phyloP scores from a whole-genome alignment of 2,797 vertebrate species.

The Tapera naevia region DNA sequence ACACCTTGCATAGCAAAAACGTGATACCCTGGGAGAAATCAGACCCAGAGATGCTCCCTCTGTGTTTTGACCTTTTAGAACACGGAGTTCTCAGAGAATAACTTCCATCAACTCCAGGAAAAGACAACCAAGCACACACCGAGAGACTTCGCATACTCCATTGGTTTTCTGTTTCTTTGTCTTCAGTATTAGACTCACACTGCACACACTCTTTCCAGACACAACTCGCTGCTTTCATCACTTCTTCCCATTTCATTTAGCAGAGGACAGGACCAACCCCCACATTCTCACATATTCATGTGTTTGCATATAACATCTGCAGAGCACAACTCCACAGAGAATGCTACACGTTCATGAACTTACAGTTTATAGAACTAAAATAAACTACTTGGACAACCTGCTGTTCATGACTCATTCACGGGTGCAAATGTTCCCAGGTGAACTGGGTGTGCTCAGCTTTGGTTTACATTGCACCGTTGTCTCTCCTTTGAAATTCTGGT shows the following conservation, averaged over 20 bases:
- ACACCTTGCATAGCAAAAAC: background rate
- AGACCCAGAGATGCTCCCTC: background rate
- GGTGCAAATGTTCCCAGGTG: background rate
- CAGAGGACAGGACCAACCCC: background rate
- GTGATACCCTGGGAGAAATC: background rate
- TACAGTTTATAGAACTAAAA: background rate
- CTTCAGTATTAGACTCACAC: background rate
- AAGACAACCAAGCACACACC: background rate
- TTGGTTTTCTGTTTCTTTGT: background rate
- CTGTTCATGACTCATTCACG: slow-evolving; percentile 1
- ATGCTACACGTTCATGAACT: background rate
- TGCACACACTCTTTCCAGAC: background rate
- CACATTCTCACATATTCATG: background rate
- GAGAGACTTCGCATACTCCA: background rate
- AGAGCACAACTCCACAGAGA: background rate
- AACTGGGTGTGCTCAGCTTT: slow-evolving; percentile 45
- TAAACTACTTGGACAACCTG: slow-evolving; percentile 15
- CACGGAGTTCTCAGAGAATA: background rate
- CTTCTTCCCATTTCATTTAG: background rate
- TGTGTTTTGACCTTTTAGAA: background rate
- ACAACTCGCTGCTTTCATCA: background rate
- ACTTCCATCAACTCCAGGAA: background rate
- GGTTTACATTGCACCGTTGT: slow-evolving; percentile 42
- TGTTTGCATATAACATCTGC: background rate
- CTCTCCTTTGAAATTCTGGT: slow-evolving; percentile 47